Base-by-base conservation (phyloP, 2,113 vertebrate species). In the Pelecanus crispus region DNA sequence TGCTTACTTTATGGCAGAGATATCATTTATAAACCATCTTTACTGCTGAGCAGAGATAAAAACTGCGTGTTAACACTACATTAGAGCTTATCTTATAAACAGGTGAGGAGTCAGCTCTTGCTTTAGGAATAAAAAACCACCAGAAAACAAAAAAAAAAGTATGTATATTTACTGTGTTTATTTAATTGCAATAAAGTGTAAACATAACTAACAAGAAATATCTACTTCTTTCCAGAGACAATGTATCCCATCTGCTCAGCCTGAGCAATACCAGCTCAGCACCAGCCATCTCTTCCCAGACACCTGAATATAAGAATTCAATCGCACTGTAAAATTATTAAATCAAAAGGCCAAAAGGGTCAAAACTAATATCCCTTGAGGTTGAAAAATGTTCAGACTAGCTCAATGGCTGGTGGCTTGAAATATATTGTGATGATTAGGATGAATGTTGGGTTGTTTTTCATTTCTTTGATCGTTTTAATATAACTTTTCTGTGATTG, bases 281-380 rank as follows among this genome's bases (percentile, higher is more conserved):
- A 88, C 11, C 77, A 78, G 34, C 40, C 68, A 91, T 49, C 6
- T 77, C 90, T 75, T 58, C 56, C 62, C 74, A 94, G 90, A 84
- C 72, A 97, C 56, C 61, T 90, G 88, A 97, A 79, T 86, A 92
- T 90, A 92, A 88, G 84, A 97, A 96, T 98, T 96, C 92, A 95
- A 88, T 86, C 34, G 10, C 89, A 87, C 14, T 56, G n/a, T 38
- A 92, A 75, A 84, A 96, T 92, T 96, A 93, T 92, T 97, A 86
- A 97, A 96, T 94, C 80, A 95, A 87, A 92, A 94, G 45, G 31
- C 38, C 17, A 52, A 73, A 96, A 95, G 63, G 29, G 88, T 89
- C 49, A 95, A 89, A 96, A 49, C 19, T 89, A 95, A 92, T 82
- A 95, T 81, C 84, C 70, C 44, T 58, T 74, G 85, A 92, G 74